These are phyloP conservation scores for Myanophis thanlyinensis DNA, from an alignment of 2,113 vertebrate genomes.

Conservation along the genomic window DNA sequence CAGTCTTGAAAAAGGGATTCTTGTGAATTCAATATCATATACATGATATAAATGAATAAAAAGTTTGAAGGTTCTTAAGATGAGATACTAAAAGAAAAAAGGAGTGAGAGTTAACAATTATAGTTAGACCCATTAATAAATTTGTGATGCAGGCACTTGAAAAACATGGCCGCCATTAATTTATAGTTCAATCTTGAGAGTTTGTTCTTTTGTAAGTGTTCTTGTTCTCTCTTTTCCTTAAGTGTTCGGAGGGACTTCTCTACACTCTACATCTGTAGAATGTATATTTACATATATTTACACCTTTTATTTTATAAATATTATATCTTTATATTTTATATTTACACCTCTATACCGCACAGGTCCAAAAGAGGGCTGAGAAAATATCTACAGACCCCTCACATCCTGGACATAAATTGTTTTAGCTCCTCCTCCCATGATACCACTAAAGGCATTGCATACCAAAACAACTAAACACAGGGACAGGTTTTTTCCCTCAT, in stretches of 20 bases:
- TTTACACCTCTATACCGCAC: not conserved
- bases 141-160: not conserved
- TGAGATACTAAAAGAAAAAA: not conserved
- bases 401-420: not conserved
- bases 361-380: not conserved
- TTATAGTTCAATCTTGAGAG: slow-evolving; percentile 8
- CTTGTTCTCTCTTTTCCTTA: slow-evolving; percentile 18
- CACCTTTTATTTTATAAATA: not conserved
- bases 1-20: not conserved
- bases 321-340: not conserved
- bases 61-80: not conserved
- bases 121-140: not conserved
- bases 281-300: not conserved
- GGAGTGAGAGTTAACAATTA: not conserved
- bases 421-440: not conserved
- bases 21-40: not conserved
- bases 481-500: not conserved
- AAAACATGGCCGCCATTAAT: not conserved
- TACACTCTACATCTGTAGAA: slow-evolving; percentile 6
- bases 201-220: slow-evolving; percentile 36
- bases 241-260: slow-evolving; percentile 39
- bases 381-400: not conserved
- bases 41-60: not conserved
- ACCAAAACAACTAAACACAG: not conserved
- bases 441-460: not conserved